These are phyloP conservation scores for Subacronicta megacephala DNA, from an alignment of 2,888 invertebrate genomes.

Conservation along the genomic window DNA sequence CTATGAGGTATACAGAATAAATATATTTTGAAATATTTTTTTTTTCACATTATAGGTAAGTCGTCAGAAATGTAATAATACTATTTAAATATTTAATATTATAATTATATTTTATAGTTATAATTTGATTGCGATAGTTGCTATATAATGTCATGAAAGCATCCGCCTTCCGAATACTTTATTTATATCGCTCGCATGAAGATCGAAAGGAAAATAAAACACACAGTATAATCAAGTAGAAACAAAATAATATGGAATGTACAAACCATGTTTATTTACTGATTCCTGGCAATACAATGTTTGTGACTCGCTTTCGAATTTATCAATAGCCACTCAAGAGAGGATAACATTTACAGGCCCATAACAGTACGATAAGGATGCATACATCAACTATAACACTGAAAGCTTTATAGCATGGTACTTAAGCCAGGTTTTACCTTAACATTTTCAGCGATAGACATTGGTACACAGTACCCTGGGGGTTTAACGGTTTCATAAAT, in stretches of 20 bases:
- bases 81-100: conserved; percentile 66
- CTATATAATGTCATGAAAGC: conserved; percentile 78
- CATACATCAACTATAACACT: conserved; percentile 83
- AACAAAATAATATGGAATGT: conserved; percentile 94
- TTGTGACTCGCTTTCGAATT: conserved; percentile 81
- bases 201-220: conserved; percentile 87
- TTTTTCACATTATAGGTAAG: conserved; percentile 78
- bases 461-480: conserved; percentile 85
- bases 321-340: conserved; percentile 69
- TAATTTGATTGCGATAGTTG: conserved; percentile 77
- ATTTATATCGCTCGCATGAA: conserved; percentile 72
- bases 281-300: conserved; percentile 91
- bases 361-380: conserved; percentile 74
- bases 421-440: conserved; percentile 82
- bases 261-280: conserved; percentile 93
- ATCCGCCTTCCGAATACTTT: conserved; percentile 72
- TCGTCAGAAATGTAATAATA: conserved; percentile 79
- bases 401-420: conserved; percentile 82
- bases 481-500: conserved; percentile 84
- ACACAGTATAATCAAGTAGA: conserved; percentile 87
- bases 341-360: conserved; percentile 68
- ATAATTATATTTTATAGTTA: conserved; percentile 54
- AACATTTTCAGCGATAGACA: conserved; percentile 76
- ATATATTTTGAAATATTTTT: conserved; percentile 83
- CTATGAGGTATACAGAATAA: conserved; percentile 89